Evolutionary conservation across 1,140 invertebrate species (phyloP).

Genomic region (Drosophila lini): DNA sequence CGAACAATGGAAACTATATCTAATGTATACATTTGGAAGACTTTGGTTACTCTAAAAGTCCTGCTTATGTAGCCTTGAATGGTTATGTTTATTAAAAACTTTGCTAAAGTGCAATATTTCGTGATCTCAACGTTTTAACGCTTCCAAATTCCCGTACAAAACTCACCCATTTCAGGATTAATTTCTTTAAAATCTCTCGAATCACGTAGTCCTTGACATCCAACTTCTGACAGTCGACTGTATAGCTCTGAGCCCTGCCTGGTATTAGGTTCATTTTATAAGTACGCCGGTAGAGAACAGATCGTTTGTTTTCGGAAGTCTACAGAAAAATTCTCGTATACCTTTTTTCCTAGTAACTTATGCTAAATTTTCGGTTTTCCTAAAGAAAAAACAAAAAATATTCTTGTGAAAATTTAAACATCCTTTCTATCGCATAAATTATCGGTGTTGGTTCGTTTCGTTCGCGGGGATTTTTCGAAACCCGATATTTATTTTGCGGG

Average conservation of each 20-base stretch:
- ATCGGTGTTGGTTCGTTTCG: background rate
- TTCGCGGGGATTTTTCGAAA: background rate
- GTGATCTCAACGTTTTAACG: background rate
- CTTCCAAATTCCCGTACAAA: background rate
- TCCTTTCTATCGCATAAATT: slow-evolving; percentile 3
- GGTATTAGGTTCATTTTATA: slow-evolving; percentile 27
- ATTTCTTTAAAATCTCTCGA: background rate
- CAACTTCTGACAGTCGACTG: background rate
- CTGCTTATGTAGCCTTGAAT: background rate
- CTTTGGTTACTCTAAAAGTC: no score
- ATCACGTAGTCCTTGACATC: slow-evolving; percentile 26
- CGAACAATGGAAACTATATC: no score
- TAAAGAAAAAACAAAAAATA: background rate
- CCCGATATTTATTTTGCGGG: background rate
- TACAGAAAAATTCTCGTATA: slow-evolving; percentile 26
- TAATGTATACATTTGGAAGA: no score
- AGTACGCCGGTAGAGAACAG: slow-evolving; percentile 34
- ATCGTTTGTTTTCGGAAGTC: slow-evolving; percentile 28
- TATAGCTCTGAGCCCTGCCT: background rate
- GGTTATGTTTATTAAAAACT: background rate
- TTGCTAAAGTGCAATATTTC: background rate
- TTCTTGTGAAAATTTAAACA: background rate
- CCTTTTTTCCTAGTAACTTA: background rate
- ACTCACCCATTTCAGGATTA: background rate
- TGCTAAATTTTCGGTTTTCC: slow-evolving; percentile 4